Evolutionary conservation across 2,888 invertebrate species (phyloP).

Genomic region (Pristionchus fissidentatus): DNA sequence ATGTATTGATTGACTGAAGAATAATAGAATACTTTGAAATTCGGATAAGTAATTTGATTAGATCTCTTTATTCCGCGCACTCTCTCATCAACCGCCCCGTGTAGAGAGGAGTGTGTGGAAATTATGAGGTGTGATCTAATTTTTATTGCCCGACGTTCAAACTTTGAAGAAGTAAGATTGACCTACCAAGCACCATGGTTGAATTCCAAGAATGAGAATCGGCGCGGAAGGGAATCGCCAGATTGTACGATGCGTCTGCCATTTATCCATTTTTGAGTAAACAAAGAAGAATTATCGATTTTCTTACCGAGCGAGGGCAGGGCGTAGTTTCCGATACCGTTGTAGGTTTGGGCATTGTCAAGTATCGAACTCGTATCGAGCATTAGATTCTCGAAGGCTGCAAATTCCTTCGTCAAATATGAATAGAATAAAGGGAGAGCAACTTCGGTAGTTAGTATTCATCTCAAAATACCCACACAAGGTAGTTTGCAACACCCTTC

Average conservation of each 20-base stretch:
- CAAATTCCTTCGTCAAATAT: not conserved
- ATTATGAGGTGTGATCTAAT: no score
- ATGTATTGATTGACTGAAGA: not conserved
- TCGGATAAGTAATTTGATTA: not conserved
- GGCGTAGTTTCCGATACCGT: not conserved
- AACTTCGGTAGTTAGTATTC: not conserved
- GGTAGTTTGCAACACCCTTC: no score
- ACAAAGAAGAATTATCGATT: not conserved
- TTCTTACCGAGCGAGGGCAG: conserved; percentile 10
- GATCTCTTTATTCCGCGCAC: not conserved
- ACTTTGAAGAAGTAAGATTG: no score
- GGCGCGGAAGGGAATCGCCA: no score
- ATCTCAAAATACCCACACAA: not conserved
- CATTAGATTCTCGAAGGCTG: not conserved
- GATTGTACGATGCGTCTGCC: no score
- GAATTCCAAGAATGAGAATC: no score
- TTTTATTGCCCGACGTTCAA: no score
- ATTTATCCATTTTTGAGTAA: no score
- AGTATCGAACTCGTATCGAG: not conserved
- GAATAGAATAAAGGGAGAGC: not conserved
- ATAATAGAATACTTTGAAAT: not conserved
- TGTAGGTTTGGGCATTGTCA: not conserved
- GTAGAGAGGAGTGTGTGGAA: not conserved
- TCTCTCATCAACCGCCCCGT: no score
- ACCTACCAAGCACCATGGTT: no score